These are phyloP conservation scores for Pachycephala philippinensis DNA, from an alignment of 2,113 vertebrate genomes.

Conservation along the genomic window DNA sequence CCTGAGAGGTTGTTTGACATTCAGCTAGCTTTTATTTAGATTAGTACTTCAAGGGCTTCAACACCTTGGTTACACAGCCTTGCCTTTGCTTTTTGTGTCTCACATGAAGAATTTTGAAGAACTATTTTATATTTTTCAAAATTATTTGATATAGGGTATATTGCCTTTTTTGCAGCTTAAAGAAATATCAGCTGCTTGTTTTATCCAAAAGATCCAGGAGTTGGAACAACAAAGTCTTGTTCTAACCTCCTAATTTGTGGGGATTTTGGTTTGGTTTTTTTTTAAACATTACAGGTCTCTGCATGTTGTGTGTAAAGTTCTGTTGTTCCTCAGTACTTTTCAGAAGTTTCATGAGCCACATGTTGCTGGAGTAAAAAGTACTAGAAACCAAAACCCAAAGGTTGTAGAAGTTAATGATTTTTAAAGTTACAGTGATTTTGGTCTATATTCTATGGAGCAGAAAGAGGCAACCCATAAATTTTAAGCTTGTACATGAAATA, in stretches of 20 bases:
- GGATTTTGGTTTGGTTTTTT: background rate
- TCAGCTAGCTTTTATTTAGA: background rate
- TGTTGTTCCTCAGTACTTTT: background rate
- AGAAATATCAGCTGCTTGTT: background rate
- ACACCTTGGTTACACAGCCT: background rate
- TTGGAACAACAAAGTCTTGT: background rate
- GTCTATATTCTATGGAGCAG: background rate
- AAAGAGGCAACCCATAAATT: background rate
- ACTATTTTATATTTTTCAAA: background rate
- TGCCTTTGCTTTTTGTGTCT: background rate
- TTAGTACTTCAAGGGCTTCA: background rate
- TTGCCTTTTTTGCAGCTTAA: background rate
- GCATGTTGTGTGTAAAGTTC: background rate
- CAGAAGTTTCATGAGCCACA: background rate
- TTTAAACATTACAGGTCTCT: background rate
- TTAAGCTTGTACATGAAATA: background rate
- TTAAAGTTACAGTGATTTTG: background rate
- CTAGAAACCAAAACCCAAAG: background rate
- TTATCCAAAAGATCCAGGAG: background rate
- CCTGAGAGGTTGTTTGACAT: background rate
- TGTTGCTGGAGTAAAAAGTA: background rate
- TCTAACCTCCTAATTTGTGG: background rate
- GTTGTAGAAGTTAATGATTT: background rate
- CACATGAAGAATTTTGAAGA: background rate
- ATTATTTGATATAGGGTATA: background rate